Conservation (phyloP, 2,797 vertebrate genomes). For the Pantherophis alleghaniensis region DNA sequence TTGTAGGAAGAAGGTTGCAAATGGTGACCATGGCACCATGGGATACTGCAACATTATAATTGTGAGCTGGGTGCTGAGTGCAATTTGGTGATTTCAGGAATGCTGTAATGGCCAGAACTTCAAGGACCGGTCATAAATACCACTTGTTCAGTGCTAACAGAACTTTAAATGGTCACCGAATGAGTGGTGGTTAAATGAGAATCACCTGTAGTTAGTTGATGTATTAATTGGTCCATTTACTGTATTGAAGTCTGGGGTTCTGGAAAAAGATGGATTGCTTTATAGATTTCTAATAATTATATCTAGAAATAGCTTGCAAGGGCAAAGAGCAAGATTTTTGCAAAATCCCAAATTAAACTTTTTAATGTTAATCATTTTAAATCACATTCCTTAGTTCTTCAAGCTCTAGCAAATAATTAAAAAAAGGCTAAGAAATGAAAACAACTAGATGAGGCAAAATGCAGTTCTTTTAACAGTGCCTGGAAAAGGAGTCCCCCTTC, state of each 20-base stretch:
- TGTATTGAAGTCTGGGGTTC: background rate
- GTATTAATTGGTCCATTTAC: background rate
- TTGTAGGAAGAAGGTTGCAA: background rate
- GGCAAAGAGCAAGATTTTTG: background rate
- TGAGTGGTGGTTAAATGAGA: background rate
- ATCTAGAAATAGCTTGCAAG: background rate
- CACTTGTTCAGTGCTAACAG: background rate
- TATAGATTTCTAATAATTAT: background rate
- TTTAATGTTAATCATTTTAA: background rate
- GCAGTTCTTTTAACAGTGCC: background rate
- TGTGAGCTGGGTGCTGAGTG: background rate
- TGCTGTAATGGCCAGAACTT: background rate
- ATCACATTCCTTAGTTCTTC: background rate
- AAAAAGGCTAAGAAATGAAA: background rate
- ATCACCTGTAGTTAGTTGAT: background rate
- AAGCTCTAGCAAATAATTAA: background rate
- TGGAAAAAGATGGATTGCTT: background rate
- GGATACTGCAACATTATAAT: background rate
- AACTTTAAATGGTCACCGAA: background rate
- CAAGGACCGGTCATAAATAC: background rate
- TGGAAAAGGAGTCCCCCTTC: background rate
- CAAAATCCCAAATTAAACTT: background rate
- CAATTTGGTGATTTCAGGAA: background rate
- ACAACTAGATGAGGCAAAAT: background rate
- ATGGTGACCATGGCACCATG: background rate